These are phyloP conservation scores for Sardinella longiceps DNA, from an alignment of 2,797 vertebrate genomes.

Conservation along the genomic window DNA sequence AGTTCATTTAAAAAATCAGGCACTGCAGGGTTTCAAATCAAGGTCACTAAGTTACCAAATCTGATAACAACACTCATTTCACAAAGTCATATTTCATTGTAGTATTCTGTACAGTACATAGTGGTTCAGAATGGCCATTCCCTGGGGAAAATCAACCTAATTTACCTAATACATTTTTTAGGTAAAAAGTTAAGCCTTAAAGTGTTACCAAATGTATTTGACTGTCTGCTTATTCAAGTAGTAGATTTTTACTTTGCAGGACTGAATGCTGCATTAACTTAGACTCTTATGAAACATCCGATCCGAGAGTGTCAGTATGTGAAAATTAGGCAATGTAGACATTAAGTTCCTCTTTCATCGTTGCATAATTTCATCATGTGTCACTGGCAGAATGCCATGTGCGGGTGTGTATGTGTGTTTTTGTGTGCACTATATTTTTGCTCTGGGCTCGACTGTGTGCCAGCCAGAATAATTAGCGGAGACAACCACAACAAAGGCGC, in stretches of 20 bases:
- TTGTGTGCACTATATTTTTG: not conserved
- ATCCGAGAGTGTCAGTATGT: constrained; percentile 4
- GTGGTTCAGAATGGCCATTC: no score
- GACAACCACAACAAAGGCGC: constrained; percentile 68
- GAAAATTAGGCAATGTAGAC: constrained; percentile 55
- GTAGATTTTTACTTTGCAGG: not conserved
- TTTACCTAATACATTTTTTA: no score
- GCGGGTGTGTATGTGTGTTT: not conserved
- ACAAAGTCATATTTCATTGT: no score
- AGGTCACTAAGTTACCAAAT: no score
- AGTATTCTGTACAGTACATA: no score
- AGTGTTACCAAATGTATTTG: not conserved
- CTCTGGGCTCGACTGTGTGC: constrained; percentile 41
- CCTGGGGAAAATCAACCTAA: no score
- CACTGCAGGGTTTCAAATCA: no score
- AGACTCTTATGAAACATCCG: not conserved
- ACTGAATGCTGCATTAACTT: not conserved
- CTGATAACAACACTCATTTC: no score
- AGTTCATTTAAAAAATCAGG: no score
- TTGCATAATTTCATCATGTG: constrained; percentile 66
- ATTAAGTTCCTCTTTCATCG: constrained; percentile 56
- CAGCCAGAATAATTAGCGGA: constrained; percentile 64
- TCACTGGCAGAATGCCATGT: constrained; percentile 51
- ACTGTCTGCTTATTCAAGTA: not conserved
- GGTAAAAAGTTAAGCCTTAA: not conserved